Evolutionary conservation across 92 coral and sea anemone genomes (phyloP).

Genomic region (Umimayanthus kanabou): DNA sequence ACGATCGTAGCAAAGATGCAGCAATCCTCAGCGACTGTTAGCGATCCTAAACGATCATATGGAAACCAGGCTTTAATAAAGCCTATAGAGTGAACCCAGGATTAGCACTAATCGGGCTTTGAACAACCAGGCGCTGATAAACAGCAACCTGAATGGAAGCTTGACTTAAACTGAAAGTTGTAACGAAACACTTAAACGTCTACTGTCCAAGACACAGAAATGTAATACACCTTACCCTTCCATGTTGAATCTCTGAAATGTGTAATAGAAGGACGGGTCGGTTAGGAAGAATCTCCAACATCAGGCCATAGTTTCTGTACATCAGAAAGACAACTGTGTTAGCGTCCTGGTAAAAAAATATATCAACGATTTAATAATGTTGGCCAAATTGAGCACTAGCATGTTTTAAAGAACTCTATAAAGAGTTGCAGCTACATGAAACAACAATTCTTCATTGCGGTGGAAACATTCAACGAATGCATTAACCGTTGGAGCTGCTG

Average conservation of each 20-base stretch:
- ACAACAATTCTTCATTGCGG: background rate
- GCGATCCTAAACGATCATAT: too few species aligned
- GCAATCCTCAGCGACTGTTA: too few species aligned
- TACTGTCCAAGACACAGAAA: background rate
- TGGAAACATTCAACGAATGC: background rate
- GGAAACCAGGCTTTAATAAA: too few species aligned
- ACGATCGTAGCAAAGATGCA: too few species aligned
- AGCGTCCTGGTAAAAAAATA: background rate
- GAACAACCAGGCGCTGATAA: too few species aligned
- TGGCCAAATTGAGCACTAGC: background rate
- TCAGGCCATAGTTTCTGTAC: constrained; percentile 81
- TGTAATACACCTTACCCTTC: constrained; percentile 50
- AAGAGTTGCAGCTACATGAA: too few species aligned
- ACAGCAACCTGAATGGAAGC: too few species aligned
- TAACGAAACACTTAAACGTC: too few species aligned
- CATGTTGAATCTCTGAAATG: constrained; percentile 77
- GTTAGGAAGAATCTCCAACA: constrained; percentile 82
- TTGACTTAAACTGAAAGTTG: too few species aligned
- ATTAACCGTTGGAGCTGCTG: background rate
- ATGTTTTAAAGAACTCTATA: background rate
- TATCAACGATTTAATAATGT: background rate
- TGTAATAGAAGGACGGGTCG: constrained; percentile 80
- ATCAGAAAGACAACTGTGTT: background rate
- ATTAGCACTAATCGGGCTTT: too few species aligned
- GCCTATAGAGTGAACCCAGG: too few species aligned